Evolutionary conservation across 1,140 invertebrate species (phyloP), one percentile per base, ranked within the genome.

Genomic region (Procambarus clarkii): DNA sequence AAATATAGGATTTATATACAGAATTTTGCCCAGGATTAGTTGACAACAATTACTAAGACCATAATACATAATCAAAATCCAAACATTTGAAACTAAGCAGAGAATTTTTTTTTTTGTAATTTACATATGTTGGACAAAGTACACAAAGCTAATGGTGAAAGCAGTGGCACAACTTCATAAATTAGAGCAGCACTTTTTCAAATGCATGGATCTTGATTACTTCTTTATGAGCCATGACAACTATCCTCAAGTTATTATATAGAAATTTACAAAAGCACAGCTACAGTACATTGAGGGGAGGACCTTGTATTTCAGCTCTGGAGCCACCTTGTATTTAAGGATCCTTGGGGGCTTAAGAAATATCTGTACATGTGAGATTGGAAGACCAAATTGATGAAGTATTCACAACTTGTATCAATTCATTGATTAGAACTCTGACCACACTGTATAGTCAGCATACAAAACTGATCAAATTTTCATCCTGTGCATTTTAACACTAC

Each of bases 341-440:
- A 77, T 78, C 76, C 85, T 87, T 58, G 76, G 60, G 60, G 76
- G 76, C 76, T 78, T 87, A 82, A 58, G 5, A 24, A 78, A 76
- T 60, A 87, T 77, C 71, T 87, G 85, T 87, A 87, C 85, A 87
- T n/a, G 69, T 86, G 85, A 87, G 74, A 79, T 45, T 87, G 85
- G 85, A 87, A 87, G 85, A 87, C 85, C 85, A 87, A 87, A 87
- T 87, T 87, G 85, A 87, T 87, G 85, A 87, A 87, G 85, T 87
- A 78, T 87, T 77, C 71, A 69, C 85, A 87, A 87, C 76, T 45
- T 87, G 74, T 87, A 50, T 86, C 50, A 74, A 45, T 69, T 83
- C 81, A 83, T 83, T 83, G 58, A 45, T 60, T 46, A 83, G n/a
- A 60, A 15, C n/a, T 83, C n/a, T 69, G 81, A 83, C n/a, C 60